Conservation (phyloP, 2,888 invertebrate species). For the Chrysolina oricalcia region DNA sequence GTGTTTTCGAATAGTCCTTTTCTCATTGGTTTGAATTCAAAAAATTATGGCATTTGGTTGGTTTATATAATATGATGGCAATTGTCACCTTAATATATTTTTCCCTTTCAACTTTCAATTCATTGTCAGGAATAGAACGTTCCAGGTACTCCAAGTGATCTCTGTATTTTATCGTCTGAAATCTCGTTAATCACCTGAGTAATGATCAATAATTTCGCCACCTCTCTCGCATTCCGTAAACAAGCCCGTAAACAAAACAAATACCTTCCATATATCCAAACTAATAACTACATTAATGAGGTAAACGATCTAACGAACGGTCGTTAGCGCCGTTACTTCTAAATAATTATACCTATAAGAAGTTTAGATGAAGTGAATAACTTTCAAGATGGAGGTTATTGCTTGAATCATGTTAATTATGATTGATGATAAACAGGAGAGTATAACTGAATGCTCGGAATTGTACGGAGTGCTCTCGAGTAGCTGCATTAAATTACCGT, state of each 20-base stretch:
- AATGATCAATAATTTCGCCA: conserved; percentile 27
- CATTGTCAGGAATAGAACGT: too few species aligned
- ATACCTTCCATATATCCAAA: conserved; percentile 37
- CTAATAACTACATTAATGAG: conserved; percentile 50
- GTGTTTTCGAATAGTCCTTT: too few species aligned
- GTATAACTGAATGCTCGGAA: conserved; percentile 34
- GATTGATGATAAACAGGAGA: conserved; percentile 61
- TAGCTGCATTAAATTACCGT: conserved; percentile 19
- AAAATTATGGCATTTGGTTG: too few species aligned
- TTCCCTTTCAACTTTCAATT: too few species aligned
- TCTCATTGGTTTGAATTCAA: too few species aligned
- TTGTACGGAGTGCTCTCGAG: conserved; percentile 17
- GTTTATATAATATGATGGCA: too few species aligned
- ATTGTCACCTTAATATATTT: too few species aligned
- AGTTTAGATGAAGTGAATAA: conserved; percentile 62
- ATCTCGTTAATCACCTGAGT: conserved; percentile 1
- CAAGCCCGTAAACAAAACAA: conserved; percentile 43
- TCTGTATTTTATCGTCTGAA: background rate
- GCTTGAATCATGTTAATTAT: conserved; percentile 65
- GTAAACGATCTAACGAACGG: conserved; percentile 65
- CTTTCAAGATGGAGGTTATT: conserved; percentile 61
- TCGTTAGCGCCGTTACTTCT: conserved; percentile 64
- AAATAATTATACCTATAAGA: conserved; percentile 67
- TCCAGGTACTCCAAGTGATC: background rate
- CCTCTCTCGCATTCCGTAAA: conserved; percentile 33